Conservation (phyloP, 2,113 vertebrate species). For the Candoia aspera region DNA sequence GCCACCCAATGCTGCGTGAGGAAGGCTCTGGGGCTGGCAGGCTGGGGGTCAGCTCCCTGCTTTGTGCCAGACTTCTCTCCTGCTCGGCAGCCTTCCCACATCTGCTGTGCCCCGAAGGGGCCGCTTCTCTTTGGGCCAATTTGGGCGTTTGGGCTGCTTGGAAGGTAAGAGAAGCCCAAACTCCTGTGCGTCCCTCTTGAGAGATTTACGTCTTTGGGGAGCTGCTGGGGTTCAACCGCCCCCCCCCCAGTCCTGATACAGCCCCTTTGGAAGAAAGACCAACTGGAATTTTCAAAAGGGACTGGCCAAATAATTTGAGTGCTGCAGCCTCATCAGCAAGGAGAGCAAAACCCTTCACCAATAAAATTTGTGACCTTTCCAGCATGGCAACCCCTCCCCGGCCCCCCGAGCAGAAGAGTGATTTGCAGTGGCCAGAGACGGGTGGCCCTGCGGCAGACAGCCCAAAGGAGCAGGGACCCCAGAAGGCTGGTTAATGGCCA, state of each 20-base stretch:
- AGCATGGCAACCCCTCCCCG: conserved; percentile 3
- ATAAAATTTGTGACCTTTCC: conserved; percentile 40
- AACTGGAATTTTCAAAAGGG: background rate
- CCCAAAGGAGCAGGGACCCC: conserved; percentile 11
- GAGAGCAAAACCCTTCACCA: conserved; percentile 40
- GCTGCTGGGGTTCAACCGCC: too few relatives aligned
- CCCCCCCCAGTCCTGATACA: conserved; percentile 50
- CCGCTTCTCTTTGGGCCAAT: background rate
- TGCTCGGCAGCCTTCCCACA: background rate
- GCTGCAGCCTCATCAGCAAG: conserved; percentile 16
- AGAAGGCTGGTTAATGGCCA: conserved; percentile 38
- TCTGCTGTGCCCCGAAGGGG: fast-evolving
- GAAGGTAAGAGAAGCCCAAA: background rate
- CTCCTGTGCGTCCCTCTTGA: too few relatives aligned
- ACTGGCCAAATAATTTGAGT: conserved; percentile 27
- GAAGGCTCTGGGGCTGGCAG: background rate
- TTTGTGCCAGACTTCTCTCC: background rate
- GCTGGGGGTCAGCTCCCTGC: background rate
- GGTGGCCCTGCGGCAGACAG: conserved; percentile 41
- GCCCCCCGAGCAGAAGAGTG: conserved; percentile 36
- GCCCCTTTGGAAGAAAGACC: conserved; percentile 45
- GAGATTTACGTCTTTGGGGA: background rate
- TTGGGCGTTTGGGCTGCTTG: background rate
- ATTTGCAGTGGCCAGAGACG: conserved; percentile 28
- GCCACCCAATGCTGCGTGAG: background rate